phyloP scores from a whole-genome alignment of 2,113 vertebrate species.

The Epinephelus lanceolatus region DNA sequence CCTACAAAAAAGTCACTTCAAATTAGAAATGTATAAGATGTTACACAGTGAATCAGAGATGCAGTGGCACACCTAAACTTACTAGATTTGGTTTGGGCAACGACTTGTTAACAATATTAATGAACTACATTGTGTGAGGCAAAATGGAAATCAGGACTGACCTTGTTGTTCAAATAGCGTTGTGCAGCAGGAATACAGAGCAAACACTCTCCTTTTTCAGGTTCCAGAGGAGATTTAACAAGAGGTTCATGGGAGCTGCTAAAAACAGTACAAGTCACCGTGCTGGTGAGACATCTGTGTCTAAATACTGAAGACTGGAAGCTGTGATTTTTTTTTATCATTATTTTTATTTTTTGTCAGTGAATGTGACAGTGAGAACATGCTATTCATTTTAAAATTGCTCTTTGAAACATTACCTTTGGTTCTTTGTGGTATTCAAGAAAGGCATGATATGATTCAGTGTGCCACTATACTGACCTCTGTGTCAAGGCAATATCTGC shows the following conservation, averaged over 20 bases:
- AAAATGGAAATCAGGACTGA: constrained; percentile 49
- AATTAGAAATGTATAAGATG: constrained; percentile 8
- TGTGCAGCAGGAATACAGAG: constrained; percentile 30
- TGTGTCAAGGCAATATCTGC: constrained; percentile 14
- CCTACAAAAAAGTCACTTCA: not conserved
- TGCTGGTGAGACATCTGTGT: constrained; percentile 20
- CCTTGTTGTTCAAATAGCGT: constrained; percentile 37
- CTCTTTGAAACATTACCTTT: not conserved
- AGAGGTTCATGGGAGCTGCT: not conserved
- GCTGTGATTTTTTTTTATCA: too few species aligned
- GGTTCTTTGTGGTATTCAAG: constrained; percentile 26
- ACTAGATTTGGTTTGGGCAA: not conserved
- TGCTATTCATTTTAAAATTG: too few species aligned
- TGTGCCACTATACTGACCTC: constrained; percentile 5
- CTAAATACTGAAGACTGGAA: too few species aligned
- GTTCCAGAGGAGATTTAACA: constrained; percentile 8
- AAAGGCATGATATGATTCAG: constrained; percentile 39
- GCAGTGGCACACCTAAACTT: not conserved
- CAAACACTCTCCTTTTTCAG: constrained; percentile 14
- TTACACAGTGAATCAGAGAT: constrained; percentile 6
- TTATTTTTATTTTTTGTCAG: too few species aligned
- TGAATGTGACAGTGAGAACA: too few species aligned
- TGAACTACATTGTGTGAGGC: constrained; percentile 13
- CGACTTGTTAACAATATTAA: constrained; percentile 39
- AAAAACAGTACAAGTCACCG: constrained; percentile 9